Percentiles rank a stretch among this genome's conserved stretches.
These are phyloP conservation scores for Pandemis heparana DNA, from an alignment of 2,888 invertebrate species.

Conservation along the genomic window DNA sequence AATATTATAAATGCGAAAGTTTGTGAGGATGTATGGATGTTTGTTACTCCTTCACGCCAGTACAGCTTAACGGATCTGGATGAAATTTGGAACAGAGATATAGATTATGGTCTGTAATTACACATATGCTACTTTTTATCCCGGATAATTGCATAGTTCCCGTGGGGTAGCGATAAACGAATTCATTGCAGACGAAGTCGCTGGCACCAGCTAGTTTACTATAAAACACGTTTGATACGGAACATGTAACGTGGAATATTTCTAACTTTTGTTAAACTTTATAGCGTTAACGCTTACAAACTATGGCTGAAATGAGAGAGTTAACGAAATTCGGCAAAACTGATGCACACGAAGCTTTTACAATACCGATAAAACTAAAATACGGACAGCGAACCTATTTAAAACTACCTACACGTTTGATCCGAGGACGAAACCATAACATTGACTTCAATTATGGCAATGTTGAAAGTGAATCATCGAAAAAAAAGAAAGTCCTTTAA, in stretches of 20 bases:
- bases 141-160: no score
- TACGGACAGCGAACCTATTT: conserved; percentile 5
- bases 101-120: no score
- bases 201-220: no score
- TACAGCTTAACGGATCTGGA: no score
- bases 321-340: not conserved
- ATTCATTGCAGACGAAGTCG: no score
- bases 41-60: no score
- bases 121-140: no score
- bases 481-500: conserved; percentile 36
- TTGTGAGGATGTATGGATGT: no score
- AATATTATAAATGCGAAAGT: no score
- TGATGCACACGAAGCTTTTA: not conserved
- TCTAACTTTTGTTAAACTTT: not conserved
- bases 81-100: no score
- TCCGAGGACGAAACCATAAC: conserved; percentile 15
- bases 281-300: not conserved
- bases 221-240: no score
- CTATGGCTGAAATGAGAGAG: conserved; percentile 2
- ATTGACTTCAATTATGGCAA: conserved; percentile 25
- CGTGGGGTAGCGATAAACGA: no score
- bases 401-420: conserved; percentile 11
- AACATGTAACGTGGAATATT: not conserved
- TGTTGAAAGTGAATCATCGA: conserved; percentile 33
- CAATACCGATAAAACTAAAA: not conserved